These are phyloP conservation scores for Hemibagrus guttatus DNA, from an alignment of 2,797 vertebrate genomes.

Conservation along the genomic window DNA sequence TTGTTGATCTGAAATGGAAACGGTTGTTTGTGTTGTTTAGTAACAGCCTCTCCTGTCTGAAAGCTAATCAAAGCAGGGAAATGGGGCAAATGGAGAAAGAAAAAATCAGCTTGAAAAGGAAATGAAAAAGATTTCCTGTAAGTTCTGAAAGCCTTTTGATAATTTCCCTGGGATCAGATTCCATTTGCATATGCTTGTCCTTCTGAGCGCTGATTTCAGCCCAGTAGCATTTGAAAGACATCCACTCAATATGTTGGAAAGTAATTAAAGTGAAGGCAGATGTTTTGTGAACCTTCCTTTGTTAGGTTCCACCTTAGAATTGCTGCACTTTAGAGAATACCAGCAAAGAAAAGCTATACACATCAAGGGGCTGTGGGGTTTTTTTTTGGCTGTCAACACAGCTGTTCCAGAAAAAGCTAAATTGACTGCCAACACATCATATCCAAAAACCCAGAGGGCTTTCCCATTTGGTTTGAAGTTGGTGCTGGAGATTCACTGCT, in stretches of 20 bases:
- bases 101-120: neutral
- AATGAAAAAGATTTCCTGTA: neutral
- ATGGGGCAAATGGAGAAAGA: neutral
- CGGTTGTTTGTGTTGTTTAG: neutral
- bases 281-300: neutral
- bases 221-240: conserved; percentile 12
- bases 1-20: neutral
- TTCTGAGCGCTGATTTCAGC: neutral
- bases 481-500: conserved; percentile 28
- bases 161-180: neutral
- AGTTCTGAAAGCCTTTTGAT: neutral
- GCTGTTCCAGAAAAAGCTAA: neutral
- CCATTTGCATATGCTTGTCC: neutral
- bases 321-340: neutral
- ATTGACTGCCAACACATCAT: conserved; percentile 16
- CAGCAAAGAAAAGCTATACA: conserved; percentile 1
- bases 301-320: neutral
- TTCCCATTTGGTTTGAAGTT: conserved; percentile 30
- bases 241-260: conserved; percentile 3
- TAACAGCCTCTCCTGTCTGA: conserved; percentile 10
- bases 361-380: neutral
- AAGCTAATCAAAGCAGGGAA: conserved; percentile 20
- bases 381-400: neutral
- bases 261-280: conserved; percentile 20
- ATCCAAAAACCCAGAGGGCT: conserved; percentile 12